Percentiles rank a stretch among this genome's conserved stretches.
Evolutionary conservation across 2,113 vertebrate genomes (phyloP).

Genomic region (Odontophorus gujanensis): DNA sequence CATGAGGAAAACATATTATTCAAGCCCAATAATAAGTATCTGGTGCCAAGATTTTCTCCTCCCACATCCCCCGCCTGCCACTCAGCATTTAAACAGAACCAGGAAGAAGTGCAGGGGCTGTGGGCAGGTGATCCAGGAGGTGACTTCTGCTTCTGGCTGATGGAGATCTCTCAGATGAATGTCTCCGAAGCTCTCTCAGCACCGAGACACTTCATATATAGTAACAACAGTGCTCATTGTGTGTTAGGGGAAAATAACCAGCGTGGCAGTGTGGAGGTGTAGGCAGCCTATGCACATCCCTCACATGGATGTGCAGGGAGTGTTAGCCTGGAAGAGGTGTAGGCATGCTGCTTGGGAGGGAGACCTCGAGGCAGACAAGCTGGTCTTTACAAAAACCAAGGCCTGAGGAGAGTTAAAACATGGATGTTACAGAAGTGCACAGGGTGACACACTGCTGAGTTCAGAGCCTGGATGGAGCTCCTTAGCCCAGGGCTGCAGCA

Average conservation of each 20-base stretch:
- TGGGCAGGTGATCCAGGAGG: background rate
- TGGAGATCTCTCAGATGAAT: background rate
- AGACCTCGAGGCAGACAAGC: background rate
- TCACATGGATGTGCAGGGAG: rapidly evolving
- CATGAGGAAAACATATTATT: background rate
- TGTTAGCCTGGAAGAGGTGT: rapidly evolving
- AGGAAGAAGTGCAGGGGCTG: background rate
- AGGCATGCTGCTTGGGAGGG: background rate
- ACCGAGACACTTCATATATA: background rate
- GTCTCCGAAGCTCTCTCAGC: background rate
- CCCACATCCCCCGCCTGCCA: background rate
- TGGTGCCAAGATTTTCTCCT: background rate
- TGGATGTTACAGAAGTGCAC: background rate
- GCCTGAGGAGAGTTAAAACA: background rate
- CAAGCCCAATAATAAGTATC: background rate
- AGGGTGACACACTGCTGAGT: too few relatives aligned
- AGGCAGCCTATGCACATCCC: background rate
- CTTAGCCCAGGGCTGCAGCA: rapidly evolving
- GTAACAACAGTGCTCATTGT: background rate
- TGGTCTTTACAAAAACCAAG: background rate
- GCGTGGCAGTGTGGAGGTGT: background rate
- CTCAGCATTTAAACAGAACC: background rate
- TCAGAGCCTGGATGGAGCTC: background rate
- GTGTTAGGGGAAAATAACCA: background rate
- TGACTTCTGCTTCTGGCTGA: background rate